These are phyloP conservation scores for Champsocephalus gunnari DNA, from an alignment of 2,797 vertebrate species.

Conservation along the genomic window DNA sequence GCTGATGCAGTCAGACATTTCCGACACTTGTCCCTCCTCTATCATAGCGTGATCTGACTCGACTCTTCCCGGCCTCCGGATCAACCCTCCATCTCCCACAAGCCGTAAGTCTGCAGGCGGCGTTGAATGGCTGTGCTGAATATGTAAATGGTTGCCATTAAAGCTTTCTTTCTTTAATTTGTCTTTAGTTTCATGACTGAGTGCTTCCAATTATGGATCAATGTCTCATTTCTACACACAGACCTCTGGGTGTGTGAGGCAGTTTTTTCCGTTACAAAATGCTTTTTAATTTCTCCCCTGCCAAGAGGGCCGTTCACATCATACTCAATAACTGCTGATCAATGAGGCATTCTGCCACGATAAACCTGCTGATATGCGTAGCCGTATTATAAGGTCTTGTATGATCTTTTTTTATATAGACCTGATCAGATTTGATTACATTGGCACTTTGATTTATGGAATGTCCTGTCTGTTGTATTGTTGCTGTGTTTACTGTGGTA, in stretches of 20 bases:
- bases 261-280: constrained; percentile 73
- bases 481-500: constrained; percentile 13
- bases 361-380: constrained; percentile 29
- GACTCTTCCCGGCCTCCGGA: constrained; percentile 38
- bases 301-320: constrained; percentile 49
- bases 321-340: constrained; percentile 66
- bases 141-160: constrained; percentile 81
- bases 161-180: constrained; percentile 85
- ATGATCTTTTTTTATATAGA: constrained; percentile 24
- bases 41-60: constrained; percentile 37
- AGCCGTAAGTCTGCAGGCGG: constrained; percentile 47
- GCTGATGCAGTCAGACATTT: constrained; percentile 21
- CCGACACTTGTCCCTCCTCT: constrained; percentile 40
- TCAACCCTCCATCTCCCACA: constrained; percentile 52
- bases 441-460: constrained; percentile 32
- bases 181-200: constrained; percentile 84
- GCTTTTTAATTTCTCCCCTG: constrained; percentile 70
- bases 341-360: constrained; percentile 62
- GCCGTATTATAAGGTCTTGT: constrained; percentile 12
- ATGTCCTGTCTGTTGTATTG: constrained; percentile 12
- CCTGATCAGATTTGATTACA: constrained; percentile 42
- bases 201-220: constrained; percentile 86
- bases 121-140: constrained; percentile 66
- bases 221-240: constrained; percentile 82
- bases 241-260: constrained; percentile 63